Evolutionary conservation across 2,113 vertebrate genomes (phyloP).

Genomic region (Equus przewalskii): DNA sequence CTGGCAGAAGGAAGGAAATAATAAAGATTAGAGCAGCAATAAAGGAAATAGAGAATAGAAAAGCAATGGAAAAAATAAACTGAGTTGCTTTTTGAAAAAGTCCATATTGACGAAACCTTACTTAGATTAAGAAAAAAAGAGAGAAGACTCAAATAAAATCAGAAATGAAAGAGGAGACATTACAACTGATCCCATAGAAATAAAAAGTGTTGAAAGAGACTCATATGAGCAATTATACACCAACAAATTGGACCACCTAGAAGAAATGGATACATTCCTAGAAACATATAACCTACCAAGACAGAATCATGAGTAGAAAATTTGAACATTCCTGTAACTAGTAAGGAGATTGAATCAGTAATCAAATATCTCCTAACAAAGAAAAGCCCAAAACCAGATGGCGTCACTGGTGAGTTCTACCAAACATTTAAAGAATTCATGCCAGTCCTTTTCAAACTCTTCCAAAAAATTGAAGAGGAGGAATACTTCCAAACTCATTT

Average conservation of each 20-base stretch:
- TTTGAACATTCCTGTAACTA: background rate
- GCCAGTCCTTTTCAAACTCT: background rate
- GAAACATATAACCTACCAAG: background rate
- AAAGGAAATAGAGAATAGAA: background rate
- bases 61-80: background rate
- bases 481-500: background rate
- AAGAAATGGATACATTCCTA: background rate
- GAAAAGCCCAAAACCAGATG: background rate
- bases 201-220: background rate
- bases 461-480: background rate
- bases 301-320: background rate
- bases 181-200: background rate
- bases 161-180: background rate
- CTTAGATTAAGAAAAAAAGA: background rate
- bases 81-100: background rate
- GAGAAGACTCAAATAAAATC: background rate
- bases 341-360: background rate
- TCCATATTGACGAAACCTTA: background rate
- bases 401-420: background rate
- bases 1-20: background rate
- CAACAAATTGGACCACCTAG: background rate
- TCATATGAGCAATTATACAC: background rate
- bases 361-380: background rate
- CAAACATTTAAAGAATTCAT: conserved; percentile 11
- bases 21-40: background rate